Conservation (phyloP, 2,797 vertebrate species). For the Allobates femoralis region DNA sequence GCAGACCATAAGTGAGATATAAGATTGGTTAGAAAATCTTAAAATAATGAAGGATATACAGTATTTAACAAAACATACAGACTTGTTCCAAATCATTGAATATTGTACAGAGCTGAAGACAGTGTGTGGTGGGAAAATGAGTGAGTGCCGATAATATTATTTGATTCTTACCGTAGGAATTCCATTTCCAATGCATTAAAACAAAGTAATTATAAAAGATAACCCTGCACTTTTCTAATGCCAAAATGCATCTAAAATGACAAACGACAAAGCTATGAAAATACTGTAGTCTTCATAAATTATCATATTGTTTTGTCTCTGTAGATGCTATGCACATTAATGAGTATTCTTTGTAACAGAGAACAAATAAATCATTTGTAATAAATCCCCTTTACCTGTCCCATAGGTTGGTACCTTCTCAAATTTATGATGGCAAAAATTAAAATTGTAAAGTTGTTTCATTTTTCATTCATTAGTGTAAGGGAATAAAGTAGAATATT, state of each 20-base stretch:
- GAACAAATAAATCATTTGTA: neutral
- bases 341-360: neutral
- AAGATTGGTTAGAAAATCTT: neutral
- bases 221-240: neutral
- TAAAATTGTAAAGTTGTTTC: neutral
- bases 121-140: neutral
- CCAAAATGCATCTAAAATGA: neutral
- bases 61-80: neutral
- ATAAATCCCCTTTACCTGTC: neutral
- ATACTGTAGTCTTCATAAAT: neutral
- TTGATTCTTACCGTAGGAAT: neutral
- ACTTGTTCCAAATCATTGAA: neutral
- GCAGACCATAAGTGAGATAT: neutral
- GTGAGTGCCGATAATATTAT: neutral
- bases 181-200: too few relatives aligned
- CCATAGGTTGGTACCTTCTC: neutral
- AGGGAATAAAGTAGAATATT: neutral
- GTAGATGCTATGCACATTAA: neutral
- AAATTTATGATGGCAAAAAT: neutral
- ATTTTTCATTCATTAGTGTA: neutral
- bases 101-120: neutral
- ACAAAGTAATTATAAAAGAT: too few relatives aligned
- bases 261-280: neutral
- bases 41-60: constrained; percentile 10
- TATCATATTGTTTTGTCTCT: neutral